Conservation (phyloP, 2,888 invertebrate species). For the Apotomis turbidana region DNA sequence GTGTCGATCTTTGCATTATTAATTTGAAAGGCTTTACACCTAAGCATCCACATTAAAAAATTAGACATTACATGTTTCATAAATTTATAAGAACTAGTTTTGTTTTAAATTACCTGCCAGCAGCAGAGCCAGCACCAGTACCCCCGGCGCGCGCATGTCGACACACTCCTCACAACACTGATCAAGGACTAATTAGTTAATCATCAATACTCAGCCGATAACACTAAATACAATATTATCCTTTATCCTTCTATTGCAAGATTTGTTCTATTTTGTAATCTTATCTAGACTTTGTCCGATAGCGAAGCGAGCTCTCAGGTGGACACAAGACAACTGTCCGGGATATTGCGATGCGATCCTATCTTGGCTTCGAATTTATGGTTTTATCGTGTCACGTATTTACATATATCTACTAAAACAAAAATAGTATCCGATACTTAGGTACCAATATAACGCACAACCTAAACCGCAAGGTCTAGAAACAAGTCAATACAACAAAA, state of each 20-base stretch:
- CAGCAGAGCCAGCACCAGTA: constrained; percentile 26
- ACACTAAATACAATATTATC: constrained; percentile 18
- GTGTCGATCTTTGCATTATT: no score
- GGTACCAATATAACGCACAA: no score
- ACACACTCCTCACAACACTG: constrained; percentile 15
- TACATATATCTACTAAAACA: no score
- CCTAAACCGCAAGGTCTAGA: no score
- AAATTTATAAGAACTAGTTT: not conserved
- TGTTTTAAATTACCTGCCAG: constrained; percentile 28
- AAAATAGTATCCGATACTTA: no score
- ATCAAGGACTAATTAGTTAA: constrained; percentile 4
- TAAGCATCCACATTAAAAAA: no score
- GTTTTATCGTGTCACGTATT: constrained; percentile 7
- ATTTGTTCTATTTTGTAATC: constrained; percentile 38
- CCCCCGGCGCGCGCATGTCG: constrained; percentile 24
- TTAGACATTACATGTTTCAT: no score
- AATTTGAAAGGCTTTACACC: no score
- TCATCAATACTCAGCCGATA: constrained; percentile 18
- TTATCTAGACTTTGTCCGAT: constrained; percentile 32
- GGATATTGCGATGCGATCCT: not conserved
- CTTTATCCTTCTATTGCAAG: constrained; percentile 25
- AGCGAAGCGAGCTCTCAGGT: constrained; percentile 4
- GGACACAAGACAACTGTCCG: not conserved
- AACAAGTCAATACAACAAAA: no score
- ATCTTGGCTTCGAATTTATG: constrained; percentile 9